These are phyloP conservation scores for Ranitomeya variabilis DNA, from an alignment of 2,113 vertebrate species.

Conservation along the genomic window DNA sequence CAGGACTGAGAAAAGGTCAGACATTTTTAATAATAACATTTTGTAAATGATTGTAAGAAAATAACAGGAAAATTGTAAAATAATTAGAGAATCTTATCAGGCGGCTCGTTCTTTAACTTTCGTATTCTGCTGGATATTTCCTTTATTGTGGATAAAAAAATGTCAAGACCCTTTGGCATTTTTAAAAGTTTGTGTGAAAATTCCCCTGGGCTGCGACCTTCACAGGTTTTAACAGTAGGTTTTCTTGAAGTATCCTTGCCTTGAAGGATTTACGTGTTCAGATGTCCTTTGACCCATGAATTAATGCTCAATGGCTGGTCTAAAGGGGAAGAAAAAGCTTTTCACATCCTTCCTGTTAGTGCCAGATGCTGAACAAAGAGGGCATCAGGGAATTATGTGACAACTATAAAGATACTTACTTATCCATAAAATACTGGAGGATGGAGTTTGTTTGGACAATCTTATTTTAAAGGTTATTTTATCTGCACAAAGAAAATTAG, in stretches of 20 bases:
- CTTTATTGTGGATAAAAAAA: background rate
- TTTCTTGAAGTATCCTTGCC: conserved; percentile 47
- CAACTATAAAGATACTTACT: conserved; percentile 51
- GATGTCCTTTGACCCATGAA: conserved; percentile 57
- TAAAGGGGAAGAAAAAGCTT: conserved; percentile 53
- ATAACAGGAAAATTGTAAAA: background rate
- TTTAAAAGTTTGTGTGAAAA: conserved; percentile 38
- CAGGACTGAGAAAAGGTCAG: too few species aligned
- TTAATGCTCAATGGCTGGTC: conserved; percentile 57
- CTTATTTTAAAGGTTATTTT: conserved; percentile 13
- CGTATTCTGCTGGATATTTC: background rate
- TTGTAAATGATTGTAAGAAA: background rate
- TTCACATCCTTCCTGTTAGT: conserved; percentile 57
- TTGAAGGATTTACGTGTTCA: conserved; percentile 55
- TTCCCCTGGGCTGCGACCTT: conserved; percentile 43
- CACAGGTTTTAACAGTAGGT: conserved; percentile 53
- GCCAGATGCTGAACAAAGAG: conserved; percentile 57
- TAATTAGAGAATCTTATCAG: background rate
- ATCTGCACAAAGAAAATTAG: background rate
- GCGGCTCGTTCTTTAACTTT: background rate
- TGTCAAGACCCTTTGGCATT: conserved; percentile 34
- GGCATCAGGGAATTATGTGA: conserved; percentile 56
- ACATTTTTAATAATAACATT: background rate
- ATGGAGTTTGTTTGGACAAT: background rate
- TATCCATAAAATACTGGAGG: conserved; percentile 44